Percentiles rank a stretch among this genome's conserved stretches.
These are phyloP conservation scores for Nilaparvata lugens DNA, from an alignment of 1,140 invertebrate species.

Conservation along the genomic window DNA sequence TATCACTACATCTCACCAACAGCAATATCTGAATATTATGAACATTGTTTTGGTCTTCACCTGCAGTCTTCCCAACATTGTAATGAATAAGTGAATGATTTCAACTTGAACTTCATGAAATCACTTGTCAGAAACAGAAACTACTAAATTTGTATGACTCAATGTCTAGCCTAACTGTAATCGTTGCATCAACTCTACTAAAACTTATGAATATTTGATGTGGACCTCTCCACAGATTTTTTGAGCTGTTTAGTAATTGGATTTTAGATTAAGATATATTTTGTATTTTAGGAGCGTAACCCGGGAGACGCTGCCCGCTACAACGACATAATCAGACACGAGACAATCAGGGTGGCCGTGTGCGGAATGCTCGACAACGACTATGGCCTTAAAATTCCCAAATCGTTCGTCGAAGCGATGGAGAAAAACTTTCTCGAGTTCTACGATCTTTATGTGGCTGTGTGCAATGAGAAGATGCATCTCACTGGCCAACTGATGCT, in stretches of 20 bases:
- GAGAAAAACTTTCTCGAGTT: slow-evolving; percentile 44
- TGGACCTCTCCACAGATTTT: too few species aligned
- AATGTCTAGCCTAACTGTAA: too few species aligned
- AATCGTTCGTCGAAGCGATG: slow-evolving; percentile 40
- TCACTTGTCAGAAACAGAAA: too few species aligned
- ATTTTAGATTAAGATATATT: neutral
- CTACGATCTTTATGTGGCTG: slow-evolving; percentile 42
- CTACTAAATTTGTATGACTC: too few species aligned
- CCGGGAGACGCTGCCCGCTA: slow-evolving; percentile 40
- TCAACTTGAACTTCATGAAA: too few species aligned
- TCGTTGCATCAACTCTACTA: too few species aligned
- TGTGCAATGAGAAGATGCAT: slow-evolving; percentile 33
- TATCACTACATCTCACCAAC: too few species aligned
- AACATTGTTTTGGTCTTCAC: too few species aligned
- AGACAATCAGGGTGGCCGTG: slow-evolving; percentile 46
- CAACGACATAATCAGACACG: slow-evolving; percentile 47
- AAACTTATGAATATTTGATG: too few species aligned
- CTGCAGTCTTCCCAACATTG: too few species aligned
- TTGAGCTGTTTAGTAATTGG: neutral
- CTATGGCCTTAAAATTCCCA: slow-evolving; percentile 27
- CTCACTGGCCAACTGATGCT: slow-evolving; percentile 39
- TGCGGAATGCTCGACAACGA: slow-evolving; percentile 45
- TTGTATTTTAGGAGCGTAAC: slow-evolving; percentile 36
- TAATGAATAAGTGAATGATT: too few species aligned
- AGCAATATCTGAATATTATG: too few species aligned